Evolutionary conservation across 2,113 vertebrate genomes (phyloP), one percentile per base, ranked within the genome.

Genomic region (Butorides virescens): DNA sequence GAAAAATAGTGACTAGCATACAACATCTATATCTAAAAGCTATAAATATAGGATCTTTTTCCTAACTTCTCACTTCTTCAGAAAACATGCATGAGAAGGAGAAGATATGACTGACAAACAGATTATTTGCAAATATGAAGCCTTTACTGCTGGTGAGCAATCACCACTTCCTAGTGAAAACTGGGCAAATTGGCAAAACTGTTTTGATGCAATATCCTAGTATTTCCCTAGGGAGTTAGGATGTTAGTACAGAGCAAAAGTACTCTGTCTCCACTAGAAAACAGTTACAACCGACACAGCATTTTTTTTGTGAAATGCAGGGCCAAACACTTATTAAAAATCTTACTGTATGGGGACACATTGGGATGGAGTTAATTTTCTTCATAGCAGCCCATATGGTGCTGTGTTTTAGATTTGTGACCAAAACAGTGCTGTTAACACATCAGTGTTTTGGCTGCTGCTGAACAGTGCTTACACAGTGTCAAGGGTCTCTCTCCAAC

Each of bases 291-390:
- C 13, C n/a, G 16, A 74, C 17, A 68, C 15, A 19, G 9, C 5
- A 4, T 26, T 77, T 10, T 44, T 42, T 88, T 68, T 52, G 5
- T 46, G 36, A 9, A 70, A 93, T 42, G 36, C 14, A 82, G 46
- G 29, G 39, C 22, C 39, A 59, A 85, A 55, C 5, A n/a, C 5
- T 78, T 61, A 32, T 8, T 50, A 59, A 50, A 72, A 73, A 80
- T 36, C 13, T 26, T 68, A 34, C 3, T 39, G 27, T 61, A 46
- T 1, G 1, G 13, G 4, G 5, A 10, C 22, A 82, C 2, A 1
- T 9, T 50, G 10, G 4, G 7, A 4, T 56, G 20, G 36, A 65
- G 61, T 25, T 53, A 16, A 42, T 61, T 88, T 84, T 81, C 32
- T 55, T 81, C 30, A 16, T 14, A 85, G 49, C 42, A 80, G 58